Conservation (phyloP, 2,113 vertebrate genomes). For the Aspidoscelis tigris region DNA sequence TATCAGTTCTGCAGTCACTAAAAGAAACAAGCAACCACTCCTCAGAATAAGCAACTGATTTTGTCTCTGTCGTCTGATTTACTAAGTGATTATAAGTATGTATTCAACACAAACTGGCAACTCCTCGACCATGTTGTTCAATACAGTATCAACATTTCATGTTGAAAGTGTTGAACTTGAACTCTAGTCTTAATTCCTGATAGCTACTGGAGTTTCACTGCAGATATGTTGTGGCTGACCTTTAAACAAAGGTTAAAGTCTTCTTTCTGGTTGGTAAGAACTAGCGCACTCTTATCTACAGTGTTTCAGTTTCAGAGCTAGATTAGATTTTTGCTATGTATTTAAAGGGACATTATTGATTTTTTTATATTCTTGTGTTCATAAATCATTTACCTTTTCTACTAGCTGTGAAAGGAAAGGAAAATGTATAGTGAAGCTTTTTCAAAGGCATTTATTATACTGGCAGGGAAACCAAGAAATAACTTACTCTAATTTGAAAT, state of each 20-base stretch:
- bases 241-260: constrained; percentile 69
- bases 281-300: constrained; percentile 14
- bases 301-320: constrained; percentile 1
- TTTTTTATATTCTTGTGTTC: neutral
- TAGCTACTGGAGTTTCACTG: constrained; percentile 58
- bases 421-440: neutral
- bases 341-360: neutral
- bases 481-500: neutral
- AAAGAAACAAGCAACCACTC: neutral
- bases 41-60: no score
- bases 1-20: neutral
- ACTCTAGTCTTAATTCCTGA: constrained; percentile 35
- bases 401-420: neutral
- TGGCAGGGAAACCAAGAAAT: neutral
- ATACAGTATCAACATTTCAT: neutral
- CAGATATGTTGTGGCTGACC: constrained; percentile 52
- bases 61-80: neutral
- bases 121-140: neutral
- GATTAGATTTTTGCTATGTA: constrained; percentile 10
- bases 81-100: neutral
- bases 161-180: neutral
- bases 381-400: neutral
- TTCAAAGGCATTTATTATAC: neutral
- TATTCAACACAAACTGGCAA: neutral
- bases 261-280: constrained; percentile 42